Evolutionary conservation across 2,888 invertebrate genomes (phyloP).

Genomic region (Tetragnatha montana): DNA sequence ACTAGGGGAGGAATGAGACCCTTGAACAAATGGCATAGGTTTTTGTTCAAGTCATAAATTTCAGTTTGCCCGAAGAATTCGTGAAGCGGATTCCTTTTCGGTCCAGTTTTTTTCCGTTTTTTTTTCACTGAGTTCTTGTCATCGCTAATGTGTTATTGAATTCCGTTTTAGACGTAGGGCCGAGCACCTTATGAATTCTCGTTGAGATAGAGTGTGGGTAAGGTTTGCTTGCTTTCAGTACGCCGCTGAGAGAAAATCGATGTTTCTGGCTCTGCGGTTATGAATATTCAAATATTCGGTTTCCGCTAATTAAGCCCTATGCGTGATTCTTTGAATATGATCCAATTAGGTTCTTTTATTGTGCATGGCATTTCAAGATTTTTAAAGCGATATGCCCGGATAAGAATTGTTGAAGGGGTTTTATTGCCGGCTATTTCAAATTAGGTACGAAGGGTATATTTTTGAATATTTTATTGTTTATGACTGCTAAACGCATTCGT

Average conservation of each 20-base stretch:
- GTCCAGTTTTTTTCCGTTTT: not conserved
- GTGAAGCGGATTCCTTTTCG: slow-evolving; percentile 15
- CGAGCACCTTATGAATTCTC: slow-evolving; percentile 22
- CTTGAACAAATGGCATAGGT: slow-evolving; percentile 49
- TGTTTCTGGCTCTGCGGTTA: not conserved
- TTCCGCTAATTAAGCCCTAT: not conserved
- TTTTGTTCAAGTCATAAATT: slow-evolving; percentile 43
- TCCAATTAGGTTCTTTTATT: not conserved
- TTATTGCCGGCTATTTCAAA: no score
- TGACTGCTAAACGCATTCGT: no score
- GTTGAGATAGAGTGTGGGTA: not conserved
- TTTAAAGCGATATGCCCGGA: not conserved
- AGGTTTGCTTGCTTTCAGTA: not conserved
- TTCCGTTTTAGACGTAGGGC: slow-evolving; percentile 39
- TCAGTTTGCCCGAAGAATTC: slow-evolving; percentile 26
- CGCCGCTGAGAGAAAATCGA: not conserved
- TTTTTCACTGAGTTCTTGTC: slow-evolving; percentile 17
- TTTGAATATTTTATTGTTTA: no score
- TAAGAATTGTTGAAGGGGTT: no score
- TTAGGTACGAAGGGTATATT: no score
- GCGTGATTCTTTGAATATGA: no score
- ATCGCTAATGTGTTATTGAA: slow-evolving; percentile 55
- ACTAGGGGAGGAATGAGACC: slow-evolving; percentile 28
- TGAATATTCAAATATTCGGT: not conserved
- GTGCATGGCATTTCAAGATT: not conserved